Evolutionary conservation across 1,140 invertebrate genomes (phyloP).

Genomic region (Monochamus saltuarius): DNA sequence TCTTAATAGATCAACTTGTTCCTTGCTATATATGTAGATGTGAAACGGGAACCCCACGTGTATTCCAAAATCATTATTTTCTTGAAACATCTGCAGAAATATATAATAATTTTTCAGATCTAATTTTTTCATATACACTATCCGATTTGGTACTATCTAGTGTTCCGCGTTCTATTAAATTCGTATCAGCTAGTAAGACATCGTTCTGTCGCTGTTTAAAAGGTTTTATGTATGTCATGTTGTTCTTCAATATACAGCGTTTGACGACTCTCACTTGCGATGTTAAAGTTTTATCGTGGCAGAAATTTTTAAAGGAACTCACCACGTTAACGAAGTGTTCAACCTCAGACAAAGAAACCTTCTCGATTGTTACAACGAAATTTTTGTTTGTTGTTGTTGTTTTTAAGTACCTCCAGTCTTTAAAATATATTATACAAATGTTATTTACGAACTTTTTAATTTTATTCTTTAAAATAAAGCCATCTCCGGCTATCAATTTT

Average conservation of each 20-base stretch:
- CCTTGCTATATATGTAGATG: constrained; percentile 9
- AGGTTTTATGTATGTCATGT: constrained; percentile 4
- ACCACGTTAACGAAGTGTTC: not conserved
- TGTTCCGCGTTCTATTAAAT: not conserved
- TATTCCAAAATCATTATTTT: constrained; percentile 4
- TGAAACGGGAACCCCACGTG: constrained; percentile 9
- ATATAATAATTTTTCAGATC: constrained; percentile 9
- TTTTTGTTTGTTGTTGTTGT: not conserved
- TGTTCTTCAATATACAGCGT: not conserved
- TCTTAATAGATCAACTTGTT: constrained; percentile 10
- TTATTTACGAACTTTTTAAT: constrained; percentile 10
- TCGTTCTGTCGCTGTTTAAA: not conserved
- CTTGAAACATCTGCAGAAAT: constrained; percentile 2
- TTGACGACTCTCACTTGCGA: constrained; percentile 4
- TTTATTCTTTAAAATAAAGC: constrained; percentile 5
- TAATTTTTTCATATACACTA: constrained; percentile 11
- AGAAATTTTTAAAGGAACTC: constrained; percentile 4
- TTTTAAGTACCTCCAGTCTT: constrained; percentile 8
- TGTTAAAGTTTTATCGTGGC: not conserved
- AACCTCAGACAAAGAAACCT: not conserved
- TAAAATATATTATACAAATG: constrained; percentile 3
- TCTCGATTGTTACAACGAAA: not conserved
- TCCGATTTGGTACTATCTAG: constrained; percentile 14
- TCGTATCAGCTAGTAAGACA: not conserved
- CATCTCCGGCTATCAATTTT: not conserved